phyloP scores from a whole-genome alignment of 2,888 invertebrate genomes.

The Tigriopus californicus region DNA sequence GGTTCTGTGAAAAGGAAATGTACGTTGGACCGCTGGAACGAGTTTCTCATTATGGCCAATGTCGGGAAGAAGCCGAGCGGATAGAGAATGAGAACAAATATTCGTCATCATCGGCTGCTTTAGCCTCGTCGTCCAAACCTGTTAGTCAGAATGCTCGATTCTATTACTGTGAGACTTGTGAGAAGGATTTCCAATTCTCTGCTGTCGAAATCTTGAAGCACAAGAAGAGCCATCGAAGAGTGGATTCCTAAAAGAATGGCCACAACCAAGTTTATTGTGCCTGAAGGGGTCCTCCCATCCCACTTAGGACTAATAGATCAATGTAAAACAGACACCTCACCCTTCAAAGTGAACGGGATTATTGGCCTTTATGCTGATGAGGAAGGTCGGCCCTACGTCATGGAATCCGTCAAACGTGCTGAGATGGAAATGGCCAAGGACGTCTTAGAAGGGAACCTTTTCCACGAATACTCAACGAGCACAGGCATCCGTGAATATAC shows the following conservation, averaged over 20 bases:
- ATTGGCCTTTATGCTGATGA: slow-evolving; percentile 95
- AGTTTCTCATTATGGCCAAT: slow-evolving; percentile 47
- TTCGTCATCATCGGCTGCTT: slow-evolving; percentile 15
- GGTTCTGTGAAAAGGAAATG: background rate
- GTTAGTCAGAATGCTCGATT: slow-evolving; percentile 27
- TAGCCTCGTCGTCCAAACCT: slow-evolving; percentile 25
- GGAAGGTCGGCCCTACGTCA: slow-evolving; percentile 80
- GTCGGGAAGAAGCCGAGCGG: slow-evolving; percentile 22
- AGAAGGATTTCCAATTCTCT: slow-evolving; percentile 44
- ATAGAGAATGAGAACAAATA: slow-evolving; percentile 6
- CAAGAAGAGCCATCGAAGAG: slow-evolving; percentile 33
- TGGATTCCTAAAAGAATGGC: background rate
- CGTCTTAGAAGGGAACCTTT: slow-evolving; percentile 42
- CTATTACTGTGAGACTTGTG: slow-evolving; percentile 53
- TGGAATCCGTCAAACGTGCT: slow-evolving; percentile 54
- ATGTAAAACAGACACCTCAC: too few species aligned
- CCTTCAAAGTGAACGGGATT: slow-evolving; percentile 74
- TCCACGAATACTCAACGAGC: slow-evolving; percentile 92
- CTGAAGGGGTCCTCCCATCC: too few species aligned
- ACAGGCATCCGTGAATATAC: slow-evolving; percentile 66
- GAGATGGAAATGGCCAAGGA: slow-evolving; percentile 39
- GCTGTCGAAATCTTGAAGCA: slow-evolving; percentile 70
- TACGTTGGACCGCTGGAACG: slow-evolving; percentile 41
- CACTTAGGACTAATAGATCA: too few species aligned
- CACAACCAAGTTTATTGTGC: too few species aligned